Base-by-base conservation (phyloP, 2,113 vertebrate species). In the Scortum barcoo region DNA sequence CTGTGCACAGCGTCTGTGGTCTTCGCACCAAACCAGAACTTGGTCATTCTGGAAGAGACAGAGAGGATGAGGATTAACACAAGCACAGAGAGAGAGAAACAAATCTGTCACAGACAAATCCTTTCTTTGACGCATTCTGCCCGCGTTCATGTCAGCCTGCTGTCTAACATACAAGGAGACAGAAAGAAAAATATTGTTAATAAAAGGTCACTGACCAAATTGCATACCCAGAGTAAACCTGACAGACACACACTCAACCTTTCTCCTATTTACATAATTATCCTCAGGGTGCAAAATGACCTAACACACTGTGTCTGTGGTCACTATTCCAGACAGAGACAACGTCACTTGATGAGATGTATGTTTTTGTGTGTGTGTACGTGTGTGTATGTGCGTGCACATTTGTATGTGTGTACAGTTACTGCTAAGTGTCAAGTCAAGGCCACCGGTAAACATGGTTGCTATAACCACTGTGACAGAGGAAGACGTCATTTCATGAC, bases 1-100 rank as follows among this genome's bases (percentile, higher is more conserved):
- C 93, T 94, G 93, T 13, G 90, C 79, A 8, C 93, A 94, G 88
- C 93, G 93, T 72, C 92, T 88, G 86, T 94, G 89, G 85, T 88
- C 92, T 69, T 93, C 92, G 91, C 93, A 94, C 93, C 93, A 94
- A 40, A 85, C 90, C 83, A 94, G 88, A n/a, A 93, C 93, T 61
- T 90, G 88, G 89, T 91, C 91, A 84, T 61, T 94, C 93, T 94
- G 84, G 33, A 84, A 72, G 73, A 83, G 61, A 87, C 28, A 66
- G 71, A 86, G 58, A 91, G 66, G 73, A 86, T 22, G 72, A 74
- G 22, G 38, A 78, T 90, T 84, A 90, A 80, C 72, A 76, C 61
- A 84, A 76, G 74, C 40, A 88, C 7, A 69, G 36, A 68, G 19
- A 81, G 19, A 81, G 26, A 75, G 9, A 63, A 80, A 84, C 72